Base-by-base conservation (phyloP, 2,113 vertebrate genomes). In the Gavialis gangeticus region DNA sequence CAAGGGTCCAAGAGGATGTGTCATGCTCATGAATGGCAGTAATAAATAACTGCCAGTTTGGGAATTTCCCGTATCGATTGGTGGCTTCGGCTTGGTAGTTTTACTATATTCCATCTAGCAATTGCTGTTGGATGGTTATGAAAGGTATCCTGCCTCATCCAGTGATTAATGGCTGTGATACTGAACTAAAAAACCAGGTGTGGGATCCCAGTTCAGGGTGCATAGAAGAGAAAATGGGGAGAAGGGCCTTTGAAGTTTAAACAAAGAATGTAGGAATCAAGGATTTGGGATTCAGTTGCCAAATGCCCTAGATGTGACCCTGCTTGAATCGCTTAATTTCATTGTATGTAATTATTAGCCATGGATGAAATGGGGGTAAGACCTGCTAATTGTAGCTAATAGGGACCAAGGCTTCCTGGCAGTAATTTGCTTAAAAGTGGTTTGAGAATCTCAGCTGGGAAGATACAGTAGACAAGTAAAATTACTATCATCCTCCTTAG, bases 281-380 rank as follows among this genome's bases (percentile, higher is more conserved):
- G 30, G 28, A 85, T 15, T 5, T 1, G 1, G 46, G 54, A 4
- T 27, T 73, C 34, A 22, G 24, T 37, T 73, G 21, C 69, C 46
- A 37, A 24, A 21, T 73, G 34, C 34, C 21, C 12, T 14, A 46
- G 30, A 24, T 73, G 34, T 55, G 55, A 8, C 69, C 28, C 57
- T 85, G 54, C 59, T 59, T 58, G 6, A 7, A 14, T 73, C 57
- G 25, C n/a, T 60, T 37, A 24, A 1, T 0, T 0, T 3, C 46
- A 22, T 13, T 79, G 30, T 28, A 2, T 3, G 7, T 84, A 60
- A 4, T 25, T 46, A 14, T 25, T 46, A 73, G 30, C 55, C 67
- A n/a, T 77, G 1, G 0, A 21, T 16, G 2, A 9, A 2, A 1
- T 3, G 25, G n/a, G 18, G 12, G 10, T 8, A 2, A 10, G n/a